Conservation (phyloP, 2,888 invertebrate genomes). For the Aporophyla lueneburgensis region DNA sequence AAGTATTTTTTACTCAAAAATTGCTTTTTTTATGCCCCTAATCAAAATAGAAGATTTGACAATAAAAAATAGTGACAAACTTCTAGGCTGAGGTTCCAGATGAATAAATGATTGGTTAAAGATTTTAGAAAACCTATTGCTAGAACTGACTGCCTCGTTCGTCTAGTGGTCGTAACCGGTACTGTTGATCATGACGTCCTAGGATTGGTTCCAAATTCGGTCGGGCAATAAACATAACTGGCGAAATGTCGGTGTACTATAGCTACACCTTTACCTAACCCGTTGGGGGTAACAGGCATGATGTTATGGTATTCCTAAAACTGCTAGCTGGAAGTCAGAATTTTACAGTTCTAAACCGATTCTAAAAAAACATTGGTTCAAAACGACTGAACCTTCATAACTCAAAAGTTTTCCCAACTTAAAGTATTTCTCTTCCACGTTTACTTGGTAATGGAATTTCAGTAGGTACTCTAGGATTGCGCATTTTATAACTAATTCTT, state of each 20-base stretch:
- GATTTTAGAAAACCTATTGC: not conserved
- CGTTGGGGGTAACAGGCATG: too few species aligned
- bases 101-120: not conserved
- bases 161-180: too few species aligned
- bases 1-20: too few species aligned
- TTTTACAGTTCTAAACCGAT: not conserved
- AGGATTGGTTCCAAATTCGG: too few species aligned
- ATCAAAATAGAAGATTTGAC: not conserved
- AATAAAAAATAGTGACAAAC: not conserved
- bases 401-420: slow-evolving; percentile 60
- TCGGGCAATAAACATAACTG: too few species aligned
- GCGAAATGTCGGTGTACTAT: too few species aligned
- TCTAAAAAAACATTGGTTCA: slow-evolving; percentile 6
- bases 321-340: not conserved
- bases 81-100: not conserved
- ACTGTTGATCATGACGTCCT: too few species aligned
- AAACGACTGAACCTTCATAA: slow-evolving; percentile 47
- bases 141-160: not conserved
- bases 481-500: slow-evolving; percentile 68
- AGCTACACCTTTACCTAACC: too few species aligned
- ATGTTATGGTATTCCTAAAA: too few species aligned
- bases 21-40: slow-evolving; percentile 4
- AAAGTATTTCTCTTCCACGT: slow-evolving; percentile 55
- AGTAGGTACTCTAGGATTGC: slow-evolving; percentile 57
- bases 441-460: slow-evolving; percentile 61